These are phyloP conservation scores for Epizoanthus rinbou DNA, from an alignment of 92 coral and sea anemone species.

Conservation along the genomic window DNA sequence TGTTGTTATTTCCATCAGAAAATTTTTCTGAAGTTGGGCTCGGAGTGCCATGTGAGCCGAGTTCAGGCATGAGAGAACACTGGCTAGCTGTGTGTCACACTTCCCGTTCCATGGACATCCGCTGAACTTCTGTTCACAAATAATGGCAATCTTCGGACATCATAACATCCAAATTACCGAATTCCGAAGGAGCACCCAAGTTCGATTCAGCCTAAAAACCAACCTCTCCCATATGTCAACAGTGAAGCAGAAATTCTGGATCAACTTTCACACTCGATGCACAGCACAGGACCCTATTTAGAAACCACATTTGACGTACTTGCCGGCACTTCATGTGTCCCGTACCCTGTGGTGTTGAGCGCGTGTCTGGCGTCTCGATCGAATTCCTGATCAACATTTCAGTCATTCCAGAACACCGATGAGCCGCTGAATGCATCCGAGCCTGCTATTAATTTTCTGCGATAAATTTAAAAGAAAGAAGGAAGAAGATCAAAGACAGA, in stretches of 20 bases:
- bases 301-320: not conserved
- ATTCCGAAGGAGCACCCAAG: conserved; percentile 1
- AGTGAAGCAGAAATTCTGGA: conserved; percentile 35
- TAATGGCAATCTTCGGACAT: not conserved
- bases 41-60: conserved; percentile 36
- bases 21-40: conserved; percentile 18
- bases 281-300: conserved; percentile 41
- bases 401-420: not conserved
- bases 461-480: too few species aligned
- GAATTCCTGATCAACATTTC: conserved; percentile 2
- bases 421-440: too few species aligned
- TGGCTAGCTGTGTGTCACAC: not conserved
- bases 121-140: conserved; percentile 35
- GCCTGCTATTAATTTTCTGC: too few species aligned
- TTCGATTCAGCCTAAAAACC: conserved; percentile 16
- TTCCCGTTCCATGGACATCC: conserved; percentile 20
- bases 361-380: conserved; percentile 32
- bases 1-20: conserved; percentile 33
- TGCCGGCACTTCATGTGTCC: conserved; percentile 15
- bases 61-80: conserved; percentile 44
- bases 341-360: not conserved
- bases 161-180: not conserved
- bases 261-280: conserved; percentile 38
- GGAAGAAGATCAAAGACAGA: too few species aligned
- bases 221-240: conserved; percentile 49